Evolutionary conservation across 2,113 vertebrate species (phyloP).

Genomic region (pig (Sus scrofa)): DNA sequence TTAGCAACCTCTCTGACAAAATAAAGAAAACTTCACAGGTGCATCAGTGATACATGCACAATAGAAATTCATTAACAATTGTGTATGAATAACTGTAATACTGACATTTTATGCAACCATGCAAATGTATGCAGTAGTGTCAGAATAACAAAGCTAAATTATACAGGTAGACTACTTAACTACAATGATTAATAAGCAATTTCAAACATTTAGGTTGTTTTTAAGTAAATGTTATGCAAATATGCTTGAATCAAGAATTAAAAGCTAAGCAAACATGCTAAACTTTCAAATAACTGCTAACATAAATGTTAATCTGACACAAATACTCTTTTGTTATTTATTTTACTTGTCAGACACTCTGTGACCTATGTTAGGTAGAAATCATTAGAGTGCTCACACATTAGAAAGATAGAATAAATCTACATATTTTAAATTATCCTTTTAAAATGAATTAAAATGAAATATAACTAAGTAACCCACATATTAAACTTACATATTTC

Average conservation of each 20-base stretch:
- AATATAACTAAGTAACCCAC: not conserved
- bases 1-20: not conserved
- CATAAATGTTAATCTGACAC: constrained; percentile 70
- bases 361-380: constrained; percentile 72
- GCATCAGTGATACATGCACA: not conserved
- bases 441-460: not conserved
- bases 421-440: constrained; percentile 40
- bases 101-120: constrained; percentile 60
- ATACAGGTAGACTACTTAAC: constrained; percentile 51
- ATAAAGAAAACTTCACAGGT: not conserved
- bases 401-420: constrained; percentile 70
- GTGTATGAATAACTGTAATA: not conserved
- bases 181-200: constrained; percentile 64
- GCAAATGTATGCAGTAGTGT: constrained; percentile 51
- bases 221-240: constrained; percentile 80
- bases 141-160: constrained; percentile 68
- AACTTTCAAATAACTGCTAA: constrained; percentile 65
- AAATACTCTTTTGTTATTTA: constrained; percentile 69
- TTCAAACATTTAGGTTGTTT: constrained; percentile 68
- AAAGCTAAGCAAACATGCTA: constrained; percentile 73
- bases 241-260: constrained; percentile 74
- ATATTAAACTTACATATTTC: not conserved
- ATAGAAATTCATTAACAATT: constrained; percentile 46
- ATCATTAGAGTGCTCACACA: not conserved
- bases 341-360: constrained; percentile 68